phyloP scores from a whole-genome alignment of 2,113 vertebrate species.

The Vidua chalybeata region DNA sequence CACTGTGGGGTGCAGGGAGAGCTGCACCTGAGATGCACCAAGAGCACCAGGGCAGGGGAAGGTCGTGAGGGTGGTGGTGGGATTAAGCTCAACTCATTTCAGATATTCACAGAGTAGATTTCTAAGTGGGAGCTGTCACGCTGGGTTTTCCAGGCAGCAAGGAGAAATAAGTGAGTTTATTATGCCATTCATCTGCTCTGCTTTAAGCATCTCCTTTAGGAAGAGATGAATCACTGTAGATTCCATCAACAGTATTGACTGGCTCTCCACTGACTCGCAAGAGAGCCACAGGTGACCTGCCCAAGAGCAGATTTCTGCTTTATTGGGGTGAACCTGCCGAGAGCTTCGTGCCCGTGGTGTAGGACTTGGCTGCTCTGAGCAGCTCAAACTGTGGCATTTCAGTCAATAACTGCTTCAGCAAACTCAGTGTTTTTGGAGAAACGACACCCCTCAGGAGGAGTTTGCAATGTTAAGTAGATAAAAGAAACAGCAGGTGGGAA shows the following conservation, averaged over 20 bases:
- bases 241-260: slow-evolving; percentile 31
- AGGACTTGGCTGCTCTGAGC: neutral
- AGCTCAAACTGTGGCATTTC: slow-evolving; percentile 5
- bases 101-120: neutral
- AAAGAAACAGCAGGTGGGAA: neutral
- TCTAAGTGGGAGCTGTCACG: neutral
- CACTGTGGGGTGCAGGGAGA: neutral
- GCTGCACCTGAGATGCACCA: neutral
- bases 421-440: neutral
- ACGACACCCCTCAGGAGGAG: neutral
- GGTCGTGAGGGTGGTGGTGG: fast-evolving
- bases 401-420: neutral
- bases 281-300: neutral
- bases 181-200: slow-evolving; percentile 10
- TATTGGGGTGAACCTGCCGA: neutral
- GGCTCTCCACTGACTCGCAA: neutral
- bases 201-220: slow-evolving; percentile 24
- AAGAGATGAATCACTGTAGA: neutral
- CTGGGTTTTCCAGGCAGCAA: neutral
- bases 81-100: neutral
- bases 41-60: neutral
- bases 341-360: neutral
- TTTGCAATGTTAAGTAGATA: neutral
- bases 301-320: slow-evolving; percentile 8
- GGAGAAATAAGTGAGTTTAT: neutral